phyloP scores from a whole-genome alignment of 2,113 vertebrate species.

The Dicrurus megarhynchus region DNA sequence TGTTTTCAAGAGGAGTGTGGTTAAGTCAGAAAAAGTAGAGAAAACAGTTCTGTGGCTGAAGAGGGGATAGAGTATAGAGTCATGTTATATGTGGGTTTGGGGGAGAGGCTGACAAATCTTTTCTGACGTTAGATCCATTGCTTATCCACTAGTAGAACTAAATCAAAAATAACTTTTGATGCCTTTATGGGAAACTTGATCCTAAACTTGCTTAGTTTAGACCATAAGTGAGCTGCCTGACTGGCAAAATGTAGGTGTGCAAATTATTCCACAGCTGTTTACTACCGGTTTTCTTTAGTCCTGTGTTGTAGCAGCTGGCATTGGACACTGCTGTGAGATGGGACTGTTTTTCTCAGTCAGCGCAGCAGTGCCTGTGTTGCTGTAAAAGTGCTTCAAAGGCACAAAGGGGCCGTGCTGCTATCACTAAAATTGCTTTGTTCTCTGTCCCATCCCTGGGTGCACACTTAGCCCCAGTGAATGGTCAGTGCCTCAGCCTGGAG shows the following conservation, averaged over 20 bases:
- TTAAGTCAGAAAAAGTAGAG: neutral
- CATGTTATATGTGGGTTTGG: neutral
- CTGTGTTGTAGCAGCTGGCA: neutral
- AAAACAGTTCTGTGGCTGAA: neutral
- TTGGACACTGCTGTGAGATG: neutral
- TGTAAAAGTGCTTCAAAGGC: neutral
- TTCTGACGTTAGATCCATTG: neutral
- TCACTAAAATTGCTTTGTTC: neutral
- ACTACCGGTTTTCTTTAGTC: neutral
- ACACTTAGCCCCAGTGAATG: neutral
- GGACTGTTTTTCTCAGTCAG: neutral
- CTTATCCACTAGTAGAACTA: neutral
- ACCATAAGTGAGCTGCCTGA: neutral
- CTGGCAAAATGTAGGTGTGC: neutral
- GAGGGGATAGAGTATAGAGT: neutral
- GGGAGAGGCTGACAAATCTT: neutral
- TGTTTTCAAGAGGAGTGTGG: neutral
- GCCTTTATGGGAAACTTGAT: neutral
- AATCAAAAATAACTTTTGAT: neutral
- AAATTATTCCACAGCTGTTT: neutral
- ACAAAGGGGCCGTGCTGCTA: neutral
- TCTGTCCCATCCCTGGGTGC: neutral
- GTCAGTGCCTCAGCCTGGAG: neutral
- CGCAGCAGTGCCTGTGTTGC: neutral
- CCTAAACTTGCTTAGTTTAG: neutral